These are phyloP conservation scores for Oncorhynchus tshawytscha DNA, from an alignment of 2,113 vertebrate species.

Conservation along the genomic window DNA sequence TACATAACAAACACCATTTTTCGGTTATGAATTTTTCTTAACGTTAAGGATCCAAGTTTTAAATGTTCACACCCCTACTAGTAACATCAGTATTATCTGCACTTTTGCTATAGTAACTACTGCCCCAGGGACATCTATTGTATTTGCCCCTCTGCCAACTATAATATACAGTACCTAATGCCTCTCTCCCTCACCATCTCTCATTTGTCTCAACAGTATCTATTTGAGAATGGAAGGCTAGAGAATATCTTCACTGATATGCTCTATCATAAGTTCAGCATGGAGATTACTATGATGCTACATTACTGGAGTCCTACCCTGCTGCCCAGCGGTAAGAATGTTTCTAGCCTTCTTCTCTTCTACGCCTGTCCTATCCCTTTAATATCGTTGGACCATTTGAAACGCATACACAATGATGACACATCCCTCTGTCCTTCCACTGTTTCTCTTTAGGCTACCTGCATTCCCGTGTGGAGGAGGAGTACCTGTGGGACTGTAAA, in stretches of 20 bases:
- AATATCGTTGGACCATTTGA: neutral
- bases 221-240: slow-evolving; percentile 84
- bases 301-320: slow-evolving; percentile 62
- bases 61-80: too few relatives aligned
- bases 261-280: too few relatives aligned
- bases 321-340: slow-evolving; percentile 82
- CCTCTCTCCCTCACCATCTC: neutral
- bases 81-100: too few relatives aligned
- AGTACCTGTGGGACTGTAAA: slow-evolving; percentile 96
- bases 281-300: too few relatives aligned
- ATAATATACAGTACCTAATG: neutral
- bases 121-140: slow-evolving; percentile 3
- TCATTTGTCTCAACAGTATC: slow-evolving; percentile 73
- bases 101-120: too few relatives aligned
- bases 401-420: too few relatives aligned
- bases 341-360: neutral
- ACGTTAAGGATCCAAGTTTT: too few relatives aligned
- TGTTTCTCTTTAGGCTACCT: slow-evolving; percentile 24
- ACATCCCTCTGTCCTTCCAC: neutral
- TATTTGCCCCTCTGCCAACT: neutral
- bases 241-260: too few relatives aligned
- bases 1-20: too few relatives aligned
- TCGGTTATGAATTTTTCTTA: too few relatives aligned
- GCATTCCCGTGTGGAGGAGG: slow-evolving; percentile 76
- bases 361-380: neutral